Evolutionary conservation across 2,113 vertebrate genomes (phyloP).

Genomic region (Cyprinodon brontotheroides): DNA sequence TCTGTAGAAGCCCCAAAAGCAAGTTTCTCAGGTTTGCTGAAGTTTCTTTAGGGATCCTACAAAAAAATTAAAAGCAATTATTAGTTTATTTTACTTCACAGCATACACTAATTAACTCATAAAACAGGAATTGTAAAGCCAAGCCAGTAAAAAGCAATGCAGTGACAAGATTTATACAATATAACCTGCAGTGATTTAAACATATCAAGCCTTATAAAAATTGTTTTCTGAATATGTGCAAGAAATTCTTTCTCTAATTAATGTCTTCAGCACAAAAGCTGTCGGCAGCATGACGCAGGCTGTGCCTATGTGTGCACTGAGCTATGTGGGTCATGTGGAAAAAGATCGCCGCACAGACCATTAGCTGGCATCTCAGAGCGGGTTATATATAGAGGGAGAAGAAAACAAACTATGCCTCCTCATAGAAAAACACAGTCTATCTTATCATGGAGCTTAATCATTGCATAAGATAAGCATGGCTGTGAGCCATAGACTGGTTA

Average conservation of each 20-base stretch:
- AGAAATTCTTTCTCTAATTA: conserved; percentile 26
- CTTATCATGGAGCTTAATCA: conserved; percentile 56
- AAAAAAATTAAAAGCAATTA: conserved; percentile 16
- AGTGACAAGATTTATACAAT: neutral
- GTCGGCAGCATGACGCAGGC: conserved; percentile 15
- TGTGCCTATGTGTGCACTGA: conserved; percentile 38
- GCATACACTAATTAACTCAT: neutral
- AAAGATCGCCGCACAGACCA: conserved; percentile 53
- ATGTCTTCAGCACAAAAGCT: conserved; percentile 22
- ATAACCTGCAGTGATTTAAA: neutral
- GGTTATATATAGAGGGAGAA: conserved; percentile 70
- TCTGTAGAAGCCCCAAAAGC: conserved; percentile 88
- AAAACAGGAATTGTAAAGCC: neutral
- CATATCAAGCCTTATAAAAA: neutral
- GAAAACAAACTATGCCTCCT: conserved; percentile 55
- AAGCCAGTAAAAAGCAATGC: neutral
- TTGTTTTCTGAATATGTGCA: neutral
- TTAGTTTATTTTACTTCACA: neutral
- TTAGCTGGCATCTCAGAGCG: conserved; percentile 39
- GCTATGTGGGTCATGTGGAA: conserved; percentile 70
- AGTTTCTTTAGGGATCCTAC: conserved; percentile 93
- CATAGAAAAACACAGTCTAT: conserved; percentile 23
- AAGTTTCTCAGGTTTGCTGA: conserved; percentile 87
- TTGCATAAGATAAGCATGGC: conserved; percentile 49
- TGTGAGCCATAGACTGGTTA: conserved; percentile 21